Evolutionary conservation across 2,113 vertebrate genomes (phyloP).

Genomic region (Pseudonaja textilis): DNA sequence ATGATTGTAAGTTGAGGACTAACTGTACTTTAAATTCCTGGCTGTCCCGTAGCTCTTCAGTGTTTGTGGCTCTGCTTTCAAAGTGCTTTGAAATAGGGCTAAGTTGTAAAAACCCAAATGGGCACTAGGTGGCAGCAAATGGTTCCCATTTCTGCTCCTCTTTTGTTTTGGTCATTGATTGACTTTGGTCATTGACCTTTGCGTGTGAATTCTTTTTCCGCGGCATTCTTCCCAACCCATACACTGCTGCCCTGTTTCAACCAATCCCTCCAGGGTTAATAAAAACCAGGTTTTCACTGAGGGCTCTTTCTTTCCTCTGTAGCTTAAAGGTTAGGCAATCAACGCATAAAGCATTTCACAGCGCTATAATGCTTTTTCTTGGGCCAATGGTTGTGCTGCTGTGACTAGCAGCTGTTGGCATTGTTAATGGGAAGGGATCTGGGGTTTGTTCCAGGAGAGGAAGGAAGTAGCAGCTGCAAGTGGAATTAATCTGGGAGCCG

Average conservation of each 20-base stretch:
- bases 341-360: no score
- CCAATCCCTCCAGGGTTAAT: not conserved
- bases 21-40: not conserved
- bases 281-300: not conserved
- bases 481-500: not conserved
- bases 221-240: not conserved
- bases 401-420: not conserved
- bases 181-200: not conserved
- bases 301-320: not conserved
- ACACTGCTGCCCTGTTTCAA: not conserved
- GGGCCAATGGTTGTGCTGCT: not conserved
- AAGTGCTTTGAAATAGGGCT: not conserved
- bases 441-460: not conserved
- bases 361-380: not conserved
- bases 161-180: not conserved
- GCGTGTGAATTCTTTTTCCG: not conserved
- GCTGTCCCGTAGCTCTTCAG: not conserved
- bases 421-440: not conserved
- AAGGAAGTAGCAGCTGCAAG: not conserved
- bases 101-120: not conserved
- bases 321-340: not conserved
- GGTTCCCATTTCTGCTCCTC: not conserved
- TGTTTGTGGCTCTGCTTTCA: not conserved
- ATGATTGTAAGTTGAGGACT: not conserved
- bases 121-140: not conserved